phyloP scores from a whole-genome alignment of 2,797 vertebrate species.

The Champsocephalus gunnari region DNA sequence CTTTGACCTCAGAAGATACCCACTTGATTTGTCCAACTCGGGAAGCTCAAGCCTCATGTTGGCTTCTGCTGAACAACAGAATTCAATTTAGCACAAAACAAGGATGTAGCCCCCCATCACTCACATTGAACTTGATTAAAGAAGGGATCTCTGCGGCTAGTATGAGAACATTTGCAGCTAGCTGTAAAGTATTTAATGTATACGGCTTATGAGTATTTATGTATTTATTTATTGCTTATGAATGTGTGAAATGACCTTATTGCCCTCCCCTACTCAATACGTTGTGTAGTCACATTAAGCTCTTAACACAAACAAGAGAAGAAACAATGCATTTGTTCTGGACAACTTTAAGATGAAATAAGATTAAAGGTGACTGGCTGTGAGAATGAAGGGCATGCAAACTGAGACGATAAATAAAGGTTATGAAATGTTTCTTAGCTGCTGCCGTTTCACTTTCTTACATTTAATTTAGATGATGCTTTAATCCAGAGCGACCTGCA shows the following conservation, averaged over 20 bases:
- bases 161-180: neutral
- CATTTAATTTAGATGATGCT: too few relatives aligned
- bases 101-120: neutral
- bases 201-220: neutral
- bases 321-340: neutral
- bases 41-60: neutral
- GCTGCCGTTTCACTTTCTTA: too few relatives aligned
- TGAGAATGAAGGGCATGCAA: neutral
- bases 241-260: neutral
- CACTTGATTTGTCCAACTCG: too few relatives aligned
- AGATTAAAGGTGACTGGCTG: neutral
- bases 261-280: neutral
- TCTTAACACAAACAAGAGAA: neutral
- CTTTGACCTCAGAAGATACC: neutral
- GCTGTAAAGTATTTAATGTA: neutral
- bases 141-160: neutral
- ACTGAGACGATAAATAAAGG: conserved; percentile 12
- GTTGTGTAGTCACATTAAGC: neutral
- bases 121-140: neutral
- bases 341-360: neutral
- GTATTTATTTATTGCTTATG: neutral
- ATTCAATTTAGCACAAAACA: neutral
- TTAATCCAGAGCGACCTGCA: too few relatives aligned
- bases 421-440: neutral
- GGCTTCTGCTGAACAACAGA: too few relatives aligned